Percentiles rank a stretch among this genome's conserved stretches.
Conservation (phyloP, 2,113 vertebrate species). For the Tichodroma muraria region DNA sequence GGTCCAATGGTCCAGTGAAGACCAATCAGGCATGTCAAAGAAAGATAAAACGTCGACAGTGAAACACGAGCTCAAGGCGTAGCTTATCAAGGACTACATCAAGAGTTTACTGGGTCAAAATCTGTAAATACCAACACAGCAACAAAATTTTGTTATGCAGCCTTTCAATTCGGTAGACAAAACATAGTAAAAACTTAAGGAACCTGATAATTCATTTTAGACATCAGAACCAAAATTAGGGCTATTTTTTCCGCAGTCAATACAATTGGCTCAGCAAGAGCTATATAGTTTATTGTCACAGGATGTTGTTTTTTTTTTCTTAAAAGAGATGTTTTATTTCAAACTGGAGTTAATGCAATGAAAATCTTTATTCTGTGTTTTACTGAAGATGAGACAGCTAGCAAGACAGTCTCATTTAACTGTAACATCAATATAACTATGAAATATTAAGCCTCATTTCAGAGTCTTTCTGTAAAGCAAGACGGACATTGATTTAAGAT, state of each 20-base stretch:
- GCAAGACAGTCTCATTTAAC: background rate
- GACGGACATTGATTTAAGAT: background rate
- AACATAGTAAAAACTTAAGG: background rate
- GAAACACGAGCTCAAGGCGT: background rate
- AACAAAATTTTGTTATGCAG: background rate
- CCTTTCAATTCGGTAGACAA: background rate
- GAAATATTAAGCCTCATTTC: background rate
- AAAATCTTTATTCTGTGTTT: background rate
- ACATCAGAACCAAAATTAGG: background rate
- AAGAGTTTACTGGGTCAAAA: background rate
- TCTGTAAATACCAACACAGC: background rate
- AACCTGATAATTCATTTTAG: background rate
- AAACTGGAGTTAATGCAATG: background rate
- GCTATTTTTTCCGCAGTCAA: background rate
- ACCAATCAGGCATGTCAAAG: background rate
- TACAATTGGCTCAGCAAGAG: background rate
- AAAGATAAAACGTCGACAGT: background rate
- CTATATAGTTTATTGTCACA: background rate
- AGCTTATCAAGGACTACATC: background rate
- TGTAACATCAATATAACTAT: background rate
- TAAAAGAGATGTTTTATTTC: background rate
- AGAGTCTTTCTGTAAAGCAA: background rate
- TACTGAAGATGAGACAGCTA: background rate
- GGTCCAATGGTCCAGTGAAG: background rate
- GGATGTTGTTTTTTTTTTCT: background rate